These are phyloP conservation scores for Ambastaia sidthimunki DNA, from an alignment of 2,797 vertebrate genomes.

Conservation along the genomic window DNA sequence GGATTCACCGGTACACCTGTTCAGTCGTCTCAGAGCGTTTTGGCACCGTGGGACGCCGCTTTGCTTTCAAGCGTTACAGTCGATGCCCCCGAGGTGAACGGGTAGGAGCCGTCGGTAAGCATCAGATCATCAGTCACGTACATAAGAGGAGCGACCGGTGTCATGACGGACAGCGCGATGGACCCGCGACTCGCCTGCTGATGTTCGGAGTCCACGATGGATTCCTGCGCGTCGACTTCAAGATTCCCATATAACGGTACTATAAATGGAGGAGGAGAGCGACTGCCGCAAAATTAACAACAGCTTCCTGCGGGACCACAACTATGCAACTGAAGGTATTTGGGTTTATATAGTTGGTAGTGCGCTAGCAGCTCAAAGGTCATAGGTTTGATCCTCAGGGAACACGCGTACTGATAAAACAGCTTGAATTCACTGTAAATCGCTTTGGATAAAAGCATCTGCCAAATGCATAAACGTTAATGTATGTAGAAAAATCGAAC, in stretches of 20 bases:
- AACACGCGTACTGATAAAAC: too few relatives aligned
- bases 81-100: slow-evolving; percentile 63
- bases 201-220: slow-evolving; percentile 79
- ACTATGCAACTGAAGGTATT: slow-evolving; percentile 99
- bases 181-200: slow-evolving; percentile 77
- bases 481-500: slow-evolving; percentile 57
- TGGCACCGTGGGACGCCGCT: slow-evolving; percentile 6
- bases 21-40: slow-evolving; percentile 4
- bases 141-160: slow-evolving; percentile 68
- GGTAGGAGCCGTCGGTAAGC: slow-evolving; percentile 58
- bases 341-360: too few relatives aligned
- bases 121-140: slow-evolving; percentile 67
- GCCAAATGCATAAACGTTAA: too few relatives aligned
- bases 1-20: background rate
- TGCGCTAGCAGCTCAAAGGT: too few relatives aligned
- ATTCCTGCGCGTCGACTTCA: slow-evolving; percentile 76
- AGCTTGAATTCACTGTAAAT: too few relatives aligned
- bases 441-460: too few relatives aligned
- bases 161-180: slow-evolving; percentile 66
- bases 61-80: slow-evolving; percentile 47
- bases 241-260: slow-evolving; percentile 78
- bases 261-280: slow-evolving; percentile 84
- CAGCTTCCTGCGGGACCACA: slow-evolving; percentile 99
- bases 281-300: slow-evolving; percentile 97
- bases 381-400: too few relatives aligned